phyloP scores from a whole-genome alignment of 2,113 vertebrate genomes.

The Brachyistius frenatus region DNA sequence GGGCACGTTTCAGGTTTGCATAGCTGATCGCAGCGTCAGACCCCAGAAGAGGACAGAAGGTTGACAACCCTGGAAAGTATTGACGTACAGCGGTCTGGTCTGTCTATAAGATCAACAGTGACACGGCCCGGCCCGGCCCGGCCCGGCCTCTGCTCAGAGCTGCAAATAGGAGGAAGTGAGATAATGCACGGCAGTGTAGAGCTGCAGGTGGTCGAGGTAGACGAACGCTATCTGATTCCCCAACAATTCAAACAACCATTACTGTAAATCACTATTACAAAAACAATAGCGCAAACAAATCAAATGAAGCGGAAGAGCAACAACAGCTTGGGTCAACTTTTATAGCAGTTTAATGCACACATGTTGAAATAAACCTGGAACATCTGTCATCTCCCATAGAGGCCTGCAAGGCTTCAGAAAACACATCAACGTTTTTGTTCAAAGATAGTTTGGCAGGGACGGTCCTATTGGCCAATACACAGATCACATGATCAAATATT shows the following conservation, averaged over 20 bases:
- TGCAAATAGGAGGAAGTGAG: slow-evolving; percentile 1
- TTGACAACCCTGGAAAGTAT: slow-evolving; percentile 40
- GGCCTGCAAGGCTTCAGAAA: not conserved
- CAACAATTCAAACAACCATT: not conserved
- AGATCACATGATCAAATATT: not conserved
- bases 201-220: not conserved
- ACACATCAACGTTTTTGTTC: not conserved
- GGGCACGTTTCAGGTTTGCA: slow-evolving; percentile 26
- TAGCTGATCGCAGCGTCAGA: slow-evolving; percentile 14
- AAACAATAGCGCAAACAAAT: not conserved
- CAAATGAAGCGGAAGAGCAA: not conserved
- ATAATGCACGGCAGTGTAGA: not conserved
- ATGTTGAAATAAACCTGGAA: too few species aligned
- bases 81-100: slow-evolving; percentile 32
- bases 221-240: not conserved
- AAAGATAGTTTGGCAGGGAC: not conserved
- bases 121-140: slow-evolving; percentile 18
- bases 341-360: not conserved
- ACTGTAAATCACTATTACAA: not conserved
- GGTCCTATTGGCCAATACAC: not conserved
- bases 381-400: too few species aligned
- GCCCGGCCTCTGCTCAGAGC: slow-evolving; percentile 17
- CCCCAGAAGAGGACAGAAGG: slow-evolving; percentile 23
- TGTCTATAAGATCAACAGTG: slow-evolving; percentile 33
- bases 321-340: not conserved